Conservation (phyloP, 1,140 invertebrate species). For the Drosophila rufa region DNA sequence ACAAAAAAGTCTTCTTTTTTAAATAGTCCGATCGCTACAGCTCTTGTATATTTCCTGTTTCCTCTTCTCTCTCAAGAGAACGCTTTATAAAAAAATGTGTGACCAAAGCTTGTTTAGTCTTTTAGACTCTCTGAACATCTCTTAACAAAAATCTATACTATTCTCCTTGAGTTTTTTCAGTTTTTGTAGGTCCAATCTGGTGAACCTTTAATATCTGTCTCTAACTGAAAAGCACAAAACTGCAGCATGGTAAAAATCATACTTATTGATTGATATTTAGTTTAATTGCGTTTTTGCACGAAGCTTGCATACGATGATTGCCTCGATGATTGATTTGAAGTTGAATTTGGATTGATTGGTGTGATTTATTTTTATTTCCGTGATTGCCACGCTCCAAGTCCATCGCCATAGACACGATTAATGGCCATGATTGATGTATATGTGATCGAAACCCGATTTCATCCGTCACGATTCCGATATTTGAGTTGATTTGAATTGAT, state of each 20-base stretch:
- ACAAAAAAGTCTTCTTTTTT: neutral
- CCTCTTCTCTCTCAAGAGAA: neutral
- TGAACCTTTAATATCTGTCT: constrained; percentile 20
- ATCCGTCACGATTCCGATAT: constrained; percentile 33
- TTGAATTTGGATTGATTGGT: constrained; percentile 51
- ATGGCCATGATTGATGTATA: constrained; percentile 51
- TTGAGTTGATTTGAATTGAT: constrained; percentile 39
- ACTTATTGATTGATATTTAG: constrained; percentile 10
- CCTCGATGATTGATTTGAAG: constrained; percentile 53
- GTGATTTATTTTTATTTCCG: constrained; percentile 23
- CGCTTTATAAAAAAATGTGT: neutral
- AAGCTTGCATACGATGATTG: constrained; percentile 42
- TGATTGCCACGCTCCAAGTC: constrained; percentile 36
- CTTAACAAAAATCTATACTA: too few species aligned
- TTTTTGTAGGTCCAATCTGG: constrained; percentile 13
- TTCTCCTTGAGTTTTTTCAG: neutral
- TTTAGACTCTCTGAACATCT: too few species aligned
- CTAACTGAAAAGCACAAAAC: constrained; percentile 40
- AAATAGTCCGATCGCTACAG: neutral
- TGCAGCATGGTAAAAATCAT: constrained; percentile 49
- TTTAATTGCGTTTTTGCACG: constrained; percentile 42
- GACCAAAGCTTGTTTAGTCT: neutral
- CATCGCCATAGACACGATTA: constrained; percentile 39
- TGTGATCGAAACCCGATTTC: constrained; percentile 21
- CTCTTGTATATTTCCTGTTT: too few species aligned